Conservation (phyloP, 2,113 vertebrate species). For the Gymnorhina tibicen region DNA sequence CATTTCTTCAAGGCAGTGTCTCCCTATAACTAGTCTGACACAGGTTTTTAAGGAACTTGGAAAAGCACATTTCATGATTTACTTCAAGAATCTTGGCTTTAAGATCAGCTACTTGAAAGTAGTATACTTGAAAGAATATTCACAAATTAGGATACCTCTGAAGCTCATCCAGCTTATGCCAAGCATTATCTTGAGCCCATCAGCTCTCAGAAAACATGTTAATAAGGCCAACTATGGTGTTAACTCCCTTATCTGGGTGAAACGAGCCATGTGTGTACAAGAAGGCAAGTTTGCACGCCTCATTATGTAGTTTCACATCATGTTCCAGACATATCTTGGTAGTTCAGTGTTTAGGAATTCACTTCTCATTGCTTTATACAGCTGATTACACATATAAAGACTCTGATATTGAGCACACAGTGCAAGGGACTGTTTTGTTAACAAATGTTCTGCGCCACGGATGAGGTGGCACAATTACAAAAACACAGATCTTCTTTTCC, state of each 20-base stretch:
- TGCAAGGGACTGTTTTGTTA: slow-evolving; percentile 10
- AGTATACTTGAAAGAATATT: background rate
- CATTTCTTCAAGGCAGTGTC: background rate
- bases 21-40: background rate
- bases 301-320: background rate
- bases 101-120: background rate
- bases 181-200: background rate
- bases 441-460: background rate
- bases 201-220: background rate
- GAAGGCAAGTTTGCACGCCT: background rate
- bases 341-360: background rate
- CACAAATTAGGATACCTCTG: background rate
- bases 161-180: background rate
- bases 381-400: slow-evolving; percentile 20
- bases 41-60: background rate
- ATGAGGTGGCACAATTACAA: background rate
- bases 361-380: background rate
- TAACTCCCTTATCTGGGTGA: background rate
- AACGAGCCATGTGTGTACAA: background rate
- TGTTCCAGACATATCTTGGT: background rate
- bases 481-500: background rate
- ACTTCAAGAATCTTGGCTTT: background rate
- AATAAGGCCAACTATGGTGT: background rate
- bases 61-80: background rate
- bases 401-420: background rate